Base-by-base conservation (phyloP, 2,797 vertebrate genomes). In the Taeniopygia guttata region DNA sequence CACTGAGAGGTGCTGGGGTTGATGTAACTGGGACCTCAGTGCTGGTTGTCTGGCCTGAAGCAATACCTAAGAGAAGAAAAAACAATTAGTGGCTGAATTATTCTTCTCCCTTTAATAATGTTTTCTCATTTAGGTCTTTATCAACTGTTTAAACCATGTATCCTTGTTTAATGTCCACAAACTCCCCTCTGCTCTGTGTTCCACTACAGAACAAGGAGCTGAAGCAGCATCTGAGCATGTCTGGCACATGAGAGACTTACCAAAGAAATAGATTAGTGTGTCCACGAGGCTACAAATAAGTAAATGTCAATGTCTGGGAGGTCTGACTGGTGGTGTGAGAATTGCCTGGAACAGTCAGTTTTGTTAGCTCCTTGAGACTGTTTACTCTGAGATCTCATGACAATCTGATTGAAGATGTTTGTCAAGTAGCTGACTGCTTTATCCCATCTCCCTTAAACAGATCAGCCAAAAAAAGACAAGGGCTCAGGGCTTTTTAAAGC, bases 41-140 rank as follows among this genome's bases (percentile, higher is more conserved):
- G 42, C 23, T 32, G 38, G 51, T 5, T 80, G 77, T 79, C 90
- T 97, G 97, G 21, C 95, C 70, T 56, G 90, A 84, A 88, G 93
- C 84, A 70, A 95, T 62, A 84, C 93, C 96, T 92, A 84, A 64
- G n/a, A 59, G 49, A 77, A 94, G 19, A 45, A 48, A 64, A 84
- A 34, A 45, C 7, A 5, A 16, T 81, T 63, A 79, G 42, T 10
- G 14, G 22, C 5, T 3, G 19, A 59, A 42, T 49, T 64, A 51
- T 5, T 45, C 8, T 55, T 68, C 19, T 59, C 16, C 6, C 13
- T 55, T 70, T 46, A 76, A n/a, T 5, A 7, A 5, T 7, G 17
- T 7, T 15, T 55, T 85, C 43, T 38, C 7, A 9, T 51, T 64
- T 62, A 46, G 38, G 60, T 52, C 29, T 87, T 56, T 21, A 46